These are phyloP conservation scores for Clarias platycephalus DNA, from an alignment of 2,797 vertebrate genomes.

Conservation along the genomic window DNA sequence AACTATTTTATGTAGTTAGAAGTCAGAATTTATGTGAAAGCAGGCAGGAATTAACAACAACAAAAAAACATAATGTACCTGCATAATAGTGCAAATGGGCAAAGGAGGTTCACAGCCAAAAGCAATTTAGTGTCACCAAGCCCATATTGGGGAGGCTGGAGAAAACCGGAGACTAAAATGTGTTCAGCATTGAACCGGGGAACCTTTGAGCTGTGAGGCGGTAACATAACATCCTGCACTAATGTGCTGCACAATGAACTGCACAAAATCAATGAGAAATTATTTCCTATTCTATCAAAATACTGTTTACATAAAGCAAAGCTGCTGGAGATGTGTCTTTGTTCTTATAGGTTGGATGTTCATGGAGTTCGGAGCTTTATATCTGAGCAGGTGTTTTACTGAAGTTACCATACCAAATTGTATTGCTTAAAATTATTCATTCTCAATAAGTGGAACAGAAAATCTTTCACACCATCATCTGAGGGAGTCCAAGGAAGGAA, in stretches of 20 bases:
- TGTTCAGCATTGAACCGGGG: not conserved
- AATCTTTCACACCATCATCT: too few relatives aligned
- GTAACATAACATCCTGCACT: too few relatives aligned
- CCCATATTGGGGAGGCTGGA: not conserved
- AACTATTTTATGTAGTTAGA: not conserved
- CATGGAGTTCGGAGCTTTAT: not conserved
- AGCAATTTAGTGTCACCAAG: not conserved
- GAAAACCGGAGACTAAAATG: not conserved
- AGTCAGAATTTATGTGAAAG: not conserved
- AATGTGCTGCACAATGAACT: not conserved
- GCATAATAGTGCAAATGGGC: not conserved
- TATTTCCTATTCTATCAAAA: not conserved
- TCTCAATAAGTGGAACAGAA: too few relatives aligned
- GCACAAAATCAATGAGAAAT: not conserved
- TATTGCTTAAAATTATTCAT: not conserved
- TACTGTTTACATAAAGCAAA: not conserved
- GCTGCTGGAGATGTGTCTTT: not conserved
- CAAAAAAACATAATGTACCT: not conserved
- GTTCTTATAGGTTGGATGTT: not conserved
- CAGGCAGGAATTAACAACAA: not conserved
- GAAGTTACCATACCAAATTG: not conserved
- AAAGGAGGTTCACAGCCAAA: not conserved
- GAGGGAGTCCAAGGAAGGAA: too few relatives aligned
- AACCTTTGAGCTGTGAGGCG: not conserved
- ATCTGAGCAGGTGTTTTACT: not conserved